phyloP scores from a whole-genome alignment of 2,113 vertebrate species.

The Diphyllodes magnificus region DNA sequence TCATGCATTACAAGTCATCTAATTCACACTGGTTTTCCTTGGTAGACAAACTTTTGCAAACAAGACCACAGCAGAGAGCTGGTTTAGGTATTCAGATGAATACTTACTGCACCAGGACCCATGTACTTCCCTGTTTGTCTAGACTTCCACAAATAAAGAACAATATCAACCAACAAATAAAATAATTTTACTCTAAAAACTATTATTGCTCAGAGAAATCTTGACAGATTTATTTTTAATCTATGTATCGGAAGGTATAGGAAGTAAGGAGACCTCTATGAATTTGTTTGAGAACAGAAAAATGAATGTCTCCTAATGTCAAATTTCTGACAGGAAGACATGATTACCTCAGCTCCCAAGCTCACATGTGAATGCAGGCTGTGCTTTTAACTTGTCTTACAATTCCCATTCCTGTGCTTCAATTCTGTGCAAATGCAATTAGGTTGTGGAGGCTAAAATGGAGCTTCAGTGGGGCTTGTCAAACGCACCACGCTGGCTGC shows the following conservation, averaged over 20 bases:
- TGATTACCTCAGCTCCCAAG: neutral
- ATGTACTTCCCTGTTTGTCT: neutral
- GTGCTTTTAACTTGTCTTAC: neutral
- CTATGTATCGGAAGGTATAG: rapidly evolving
- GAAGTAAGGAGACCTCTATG: neutral
- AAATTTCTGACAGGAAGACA: neutral
- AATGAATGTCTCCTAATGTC: neutral
- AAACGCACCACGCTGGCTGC: rapidly evolving
- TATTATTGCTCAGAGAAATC: neutral
- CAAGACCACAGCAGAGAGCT: neutral
- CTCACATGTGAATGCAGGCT: rapidly evolving
- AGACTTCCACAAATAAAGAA: neutral
- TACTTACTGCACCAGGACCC: neutral
- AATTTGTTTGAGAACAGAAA: neutral
- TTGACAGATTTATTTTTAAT: neutral
- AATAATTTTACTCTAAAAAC: neutral
- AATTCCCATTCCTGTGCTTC: neutral
- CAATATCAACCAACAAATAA: neutral
- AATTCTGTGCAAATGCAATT: neutral
- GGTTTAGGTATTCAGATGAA: neutral
- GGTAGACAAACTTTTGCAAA: neutral
- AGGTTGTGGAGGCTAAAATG: neutral
- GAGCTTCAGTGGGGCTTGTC: neutral
- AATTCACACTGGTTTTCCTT: neutral
- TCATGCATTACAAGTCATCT: neutral